Conservation (phyloP, 2,113 vertebrate genomes). For the Asarcornis scutulata region DNA sequence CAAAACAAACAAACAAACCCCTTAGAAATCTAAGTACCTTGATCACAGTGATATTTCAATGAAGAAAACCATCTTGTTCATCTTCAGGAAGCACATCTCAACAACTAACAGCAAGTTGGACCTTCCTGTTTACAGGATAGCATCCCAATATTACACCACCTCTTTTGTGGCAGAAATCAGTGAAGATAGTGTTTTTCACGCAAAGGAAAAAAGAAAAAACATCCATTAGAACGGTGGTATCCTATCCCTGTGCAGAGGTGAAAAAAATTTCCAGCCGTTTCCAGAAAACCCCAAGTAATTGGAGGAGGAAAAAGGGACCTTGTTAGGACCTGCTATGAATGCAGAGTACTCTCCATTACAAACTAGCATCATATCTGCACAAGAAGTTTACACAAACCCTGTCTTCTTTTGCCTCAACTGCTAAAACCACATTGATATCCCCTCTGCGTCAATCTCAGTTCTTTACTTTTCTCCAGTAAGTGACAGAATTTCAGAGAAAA, state of each 20-base stretch:
- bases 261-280: background rate
- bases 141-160: background rate
- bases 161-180: background rate
- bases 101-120: background rate
- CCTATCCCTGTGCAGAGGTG: fast-evolving
- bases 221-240: background rate
- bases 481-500: background rate
- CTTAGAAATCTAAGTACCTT: background rate
- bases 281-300: background rate
- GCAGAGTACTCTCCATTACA: background rate
- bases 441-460: background rate
- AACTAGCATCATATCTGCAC: background rate
- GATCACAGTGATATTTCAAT: background rate
- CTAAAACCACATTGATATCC: background rate
- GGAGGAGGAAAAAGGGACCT: background rate
- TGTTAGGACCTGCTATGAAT: background rate
- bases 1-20: background rate
- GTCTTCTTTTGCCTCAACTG: background rate
- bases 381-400: background rate
- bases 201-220: background rate
- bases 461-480: background rate
- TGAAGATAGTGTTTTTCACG: background rate
- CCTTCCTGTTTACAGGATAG: background rate
- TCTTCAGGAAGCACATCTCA: background rate
- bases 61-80: background rate